Conservation (phyloP, 2,113 vertebrate species). For the Tursiops truncatus region DNA sequence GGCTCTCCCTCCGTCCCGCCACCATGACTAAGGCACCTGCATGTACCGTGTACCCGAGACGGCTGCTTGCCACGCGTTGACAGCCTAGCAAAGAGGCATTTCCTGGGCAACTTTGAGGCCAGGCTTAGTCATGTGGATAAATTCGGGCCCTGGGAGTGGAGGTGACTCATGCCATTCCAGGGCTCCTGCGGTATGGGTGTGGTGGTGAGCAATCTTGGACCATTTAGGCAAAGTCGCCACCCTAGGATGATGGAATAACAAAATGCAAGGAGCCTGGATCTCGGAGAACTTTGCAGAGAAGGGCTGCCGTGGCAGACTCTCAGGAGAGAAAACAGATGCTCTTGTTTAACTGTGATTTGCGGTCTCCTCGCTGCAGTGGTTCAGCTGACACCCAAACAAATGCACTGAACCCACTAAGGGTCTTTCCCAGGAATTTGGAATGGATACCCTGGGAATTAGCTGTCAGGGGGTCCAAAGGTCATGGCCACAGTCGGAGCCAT, state of each 20-base stretch:
- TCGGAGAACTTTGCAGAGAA: rapidly evolving
- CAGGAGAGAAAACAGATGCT: neutral
- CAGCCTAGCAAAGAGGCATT: neutral
- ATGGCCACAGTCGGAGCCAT: rapidly evolving
- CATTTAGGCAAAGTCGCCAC: rapidly evolving
- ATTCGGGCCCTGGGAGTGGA: neutral
- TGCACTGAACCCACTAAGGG: neutral
- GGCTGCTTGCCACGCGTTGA: neutral
- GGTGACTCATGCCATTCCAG: rapidly evolving
- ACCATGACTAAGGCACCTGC: neutral
- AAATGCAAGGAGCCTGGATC: neutral
- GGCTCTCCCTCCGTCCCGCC: neutral
- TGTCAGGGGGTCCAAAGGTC: neutral
- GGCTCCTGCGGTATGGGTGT: rapidly evolving
- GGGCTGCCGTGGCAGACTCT: neutral
- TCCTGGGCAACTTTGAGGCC: neutral
- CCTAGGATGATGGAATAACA: neutral
- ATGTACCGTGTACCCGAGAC: neutral
- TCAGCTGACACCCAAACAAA: neutral
- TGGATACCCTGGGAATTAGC: no score
- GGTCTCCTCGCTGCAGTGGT: neutral
- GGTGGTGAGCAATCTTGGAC: neutral
- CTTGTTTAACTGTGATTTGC: no score
- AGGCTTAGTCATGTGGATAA: neutral
- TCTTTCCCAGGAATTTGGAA: neutral